Base-by-base conservation (phyloP, 2,113 vertebrate species). In the Ivindomyrus marchei region DNA sequence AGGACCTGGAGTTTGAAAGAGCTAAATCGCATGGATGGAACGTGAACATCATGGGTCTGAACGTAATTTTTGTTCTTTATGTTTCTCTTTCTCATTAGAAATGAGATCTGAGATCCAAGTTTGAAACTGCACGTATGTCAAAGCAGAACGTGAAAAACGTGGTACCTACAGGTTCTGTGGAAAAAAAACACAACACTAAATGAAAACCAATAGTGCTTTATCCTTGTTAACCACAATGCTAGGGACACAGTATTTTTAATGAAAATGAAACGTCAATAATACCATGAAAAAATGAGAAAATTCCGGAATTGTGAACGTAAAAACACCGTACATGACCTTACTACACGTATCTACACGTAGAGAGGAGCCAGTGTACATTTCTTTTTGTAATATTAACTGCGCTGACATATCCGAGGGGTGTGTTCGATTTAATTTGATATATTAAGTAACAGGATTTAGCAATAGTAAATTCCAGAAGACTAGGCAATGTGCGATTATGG, bases 371-470 rank as follows among this genome's bases (percentile, higher is more conserved):
- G 62, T 27, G 1, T 70, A 70, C n/a, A 70, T 80, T 80, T 80
- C 11, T 39, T 77, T 80, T 80, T 80, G 74, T 17, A 36, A 80
- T 80, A 6, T 80, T 80, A 80, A 36, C 36, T 4, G 74, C 36
- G 74, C 36, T 42, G 36, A 80, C 74, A 39, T 80, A 80, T 39
- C 74, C 31, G 15, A 80, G 31, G 31, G 70, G 70, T 77, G 70
- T 39, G 70, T 77, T 39, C 3, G 15, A 39, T 77, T 77, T 17
- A 77, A 77, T 39, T 77, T 39, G 31, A 15, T 39, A 39, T 77
- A 77, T 77, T 77, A 77, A 77, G 70, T 77, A 77, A 77, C 70
- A 77, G 70, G 31, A 77, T 31, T 77, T 77, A 17, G 70, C 70
- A 77, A 77, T 31, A 77, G 70, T 77, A 36, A 19, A 39, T 80